Evolutionary conservation across 2,888 invertebrate species (phyloP).

Genomic region (Steinernema scapterisci): DNA sequence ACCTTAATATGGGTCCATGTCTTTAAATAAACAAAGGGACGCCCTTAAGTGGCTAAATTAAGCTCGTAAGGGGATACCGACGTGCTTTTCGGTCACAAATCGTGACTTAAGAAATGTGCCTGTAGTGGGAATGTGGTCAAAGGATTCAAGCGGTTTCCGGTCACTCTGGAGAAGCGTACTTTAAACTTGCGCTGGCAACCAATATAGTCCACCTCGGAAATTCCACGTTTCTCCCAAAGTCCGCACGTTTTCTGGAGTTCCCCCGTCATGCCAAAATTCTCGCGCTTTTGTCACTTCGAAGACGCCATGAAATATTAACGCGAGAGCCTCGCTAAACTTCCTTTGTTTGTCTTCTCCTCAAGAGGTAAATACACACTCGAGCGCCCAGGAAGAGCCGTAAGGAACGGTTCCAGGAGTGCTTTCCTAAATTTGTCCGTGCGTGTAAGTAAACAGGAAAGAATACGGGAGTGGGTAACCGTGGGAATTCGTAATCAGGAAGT

Average conservation of each 20-base stretch:
- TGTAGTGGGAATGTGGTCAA: too few species aligned
- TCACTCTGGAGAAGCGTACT: too few species aligned
- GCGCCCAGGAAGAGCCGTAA: not conserved
- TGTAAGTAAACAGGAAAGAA: too few species aligned
- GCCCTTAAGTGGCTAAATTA: too few species aligned
- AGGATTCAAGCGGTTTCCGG: too few species aligned
- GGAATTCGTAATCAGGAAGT: not conserved
- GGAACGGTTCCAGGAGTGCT: not conserved
- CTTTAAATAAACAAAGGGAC: too few species aligned
- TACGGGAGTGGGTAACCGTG: not conserved
- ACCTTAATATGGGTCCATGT: too few species aligned
- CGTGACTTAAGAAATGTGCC: too few species aligned
- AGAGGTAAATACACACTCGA: not conserved
- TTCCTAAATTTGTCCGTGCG: not conserved
- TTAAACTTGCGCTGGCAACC: too few species aligned
- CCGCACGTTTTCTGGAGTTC: not conserved
- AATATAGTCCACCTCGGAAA: too few species aligned
- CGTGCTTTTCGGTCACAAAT: too few species aligned
- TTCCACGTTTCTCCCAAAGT: not conserved
- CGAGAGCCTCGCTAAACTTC: not conserved
- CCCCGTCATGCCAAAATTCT: not conserved
- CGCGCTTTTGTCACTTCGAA: not conserved
- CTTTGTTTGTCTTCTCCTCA: slow-evolving; percentile 1
- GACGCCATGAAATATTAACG: not conserved
- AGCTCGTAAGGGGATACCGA: too few species aligned